Base-by-base conservation (phyloP, 1,140 invertebrate genomes). In the Drosophila obscura region DNA sequence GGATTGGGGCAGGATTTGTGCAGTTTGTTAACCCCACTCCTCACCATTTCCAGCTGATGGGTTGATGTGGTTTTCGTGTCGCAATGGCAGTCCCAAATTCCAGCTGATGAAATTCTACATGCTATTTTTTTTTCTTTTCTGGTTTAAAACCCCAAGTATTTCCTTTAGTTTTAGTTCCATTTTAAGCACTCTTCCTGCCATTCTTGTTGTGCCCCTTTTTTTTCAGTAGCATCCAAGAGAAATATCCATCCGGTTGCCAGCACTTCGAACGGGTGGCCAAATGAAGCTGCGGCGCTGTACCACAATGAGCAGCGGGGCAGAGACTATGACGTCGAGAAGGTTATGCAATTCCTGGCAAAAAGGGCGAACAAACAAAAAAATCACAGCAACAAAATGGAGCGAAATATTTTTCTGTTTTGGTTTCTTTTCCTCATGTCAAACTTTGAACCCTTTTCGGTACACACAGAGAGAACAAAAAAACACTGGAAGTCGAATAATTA, bases 321-420 rank as follows among this genome's bases (percentile, higher is more conserved):
- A 7, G 39, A 19, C 35, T 41, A 19, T 15, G 26, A 16, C 5
- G 15, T 5, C 4, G 16, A 16, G 50, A 35, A 64, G 66, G 68
- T 83, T 80, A 83, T 83, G 80, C 80, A 83, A 77, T 77, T 68
- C 68, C 57, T 60, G 45, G 41, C 60, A 62, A n/a, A n/a, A n/a
- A n/a, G n/a, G n/a, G n/a, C 43, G 28, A 41, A 57, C 26, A 45
- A 63, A 57, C 53, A 43, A 52, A 43, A 63, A 59, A 50, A 49
- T 6, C 50, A 19, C 55, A 55, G 13, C 58, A 59, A 65, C 2
- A 31, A 80, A 82, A 75, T 76, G 77, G 59, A 85, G 73, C 58
- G 80, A 76, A 84, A 76, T 58, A 83, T 67, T 66, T 67, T 66
- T 75, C 59, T 49, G 45, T 64, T 66, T 77, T 81, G 67, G 50